phyloP scores from a whole-genome alignment of 2,797 vertebrate genomes.

The Potorous gilbertii region DNA sequence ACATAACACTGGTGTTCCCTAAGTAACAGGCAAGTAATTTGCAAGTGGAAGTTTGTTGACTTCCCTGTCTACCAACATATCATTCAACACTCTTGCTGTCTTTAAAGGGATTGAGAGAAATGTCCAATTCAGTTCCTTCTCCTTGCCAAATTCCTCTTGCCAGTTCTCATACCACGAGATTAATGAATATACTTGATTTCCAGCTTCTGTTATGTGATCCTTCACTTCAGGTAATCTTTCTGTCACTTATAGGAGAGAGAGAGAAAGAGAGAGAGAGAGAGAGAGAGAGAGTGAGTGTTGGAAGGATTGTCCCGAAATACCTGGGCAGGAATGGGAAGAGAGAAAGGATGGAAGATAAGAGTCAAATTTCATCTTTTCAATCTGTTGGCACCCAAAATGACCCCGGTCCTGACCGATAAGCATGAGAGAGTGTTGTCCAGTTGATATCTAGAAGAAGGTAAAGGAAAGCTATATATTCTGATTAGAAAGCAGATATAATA shows the following conservation, averaged over 20 bases:
- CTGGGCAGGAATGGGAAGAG: neutral
- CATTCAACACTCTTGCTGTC: neutral
- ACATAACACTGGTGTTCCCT: neutral
- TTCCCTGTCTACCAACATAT: neutral
- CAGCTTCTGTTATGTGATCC: neutral
- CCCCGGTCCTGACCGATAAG: neutral
- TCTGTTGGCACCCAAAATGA: neutral
- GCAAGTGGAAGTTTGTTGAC: neutral
- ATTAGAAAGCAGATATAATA: neutral
- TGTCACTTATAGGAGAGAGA: neutral
- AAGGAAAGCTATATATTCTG: neutral
- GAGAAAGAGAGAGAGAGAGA: too few species aligned
- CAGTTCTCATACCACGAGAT: neutral
- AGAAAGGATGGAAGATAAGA: neutral
- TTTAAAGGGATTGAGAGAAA: neutral
- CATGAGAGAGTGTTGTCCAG: neutral
- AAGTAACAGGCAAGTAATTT: neutral
- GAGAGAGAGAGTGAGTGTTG: neutral
- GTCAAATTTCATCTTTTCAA: neutral
- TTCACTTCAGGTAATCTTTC: neutral
- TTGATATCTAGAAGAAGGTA: neutral
- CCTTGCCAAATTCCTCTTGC: neutral
- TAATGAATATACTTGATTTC: neutral
- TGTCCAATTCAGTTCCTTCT: neutral
- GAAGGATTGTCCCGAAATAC: neutral